Conservation (phyloP, 2,113 vertebrate species). For the Ahaetulla prasina region DNA sequence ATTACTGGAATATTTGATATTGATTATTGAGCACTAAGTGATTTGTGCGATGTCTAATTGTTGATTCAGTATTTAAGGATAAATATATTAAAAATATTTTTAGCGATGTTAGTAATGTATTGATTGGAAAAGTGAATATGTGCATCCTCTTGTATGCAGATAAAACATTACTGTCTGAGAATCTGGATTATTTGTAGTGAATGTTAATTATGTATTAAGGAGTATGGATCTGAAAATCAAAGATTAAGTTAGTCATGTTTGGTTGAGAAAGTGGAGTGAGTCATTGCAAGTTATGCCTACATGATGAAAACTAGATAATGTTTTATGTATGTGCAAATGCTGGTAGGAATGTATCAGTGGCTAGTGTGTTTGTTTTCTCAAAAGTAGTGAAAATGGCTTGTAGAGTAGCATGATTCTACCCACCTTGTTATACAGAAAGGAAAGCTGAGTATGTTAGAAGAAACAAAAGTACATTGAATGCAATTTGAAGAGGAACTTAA, state of each 20-base stretch:
- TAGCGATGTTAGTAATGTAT: background rate
- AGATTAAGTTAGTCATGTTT: background rate
- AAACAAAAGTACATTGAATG: background rate
- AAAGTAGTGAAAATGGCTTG: background rate
- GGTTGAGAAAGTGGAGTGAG: background rate
- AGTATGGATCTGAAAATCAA: background rate
- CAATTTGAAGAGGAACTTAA: background rate
- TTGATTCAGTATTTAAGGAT: background rate
- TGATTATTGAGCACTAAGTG: background rate
- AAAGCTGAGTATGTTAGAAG: background rate
- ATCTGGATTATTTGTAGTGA: background rate
- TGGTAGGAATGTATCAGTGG: background rate
- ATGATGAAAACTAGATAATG: background rate
- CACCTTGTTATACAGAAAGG: background rate
- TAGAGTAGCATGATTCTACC: background rate
- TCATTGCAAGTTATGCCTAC: background rate
- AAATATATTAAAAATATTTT: background rate
- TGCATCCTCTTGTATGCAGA: background rate
- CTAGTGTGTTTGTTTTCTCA: background rate
- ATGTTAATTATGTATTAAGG: background rate
- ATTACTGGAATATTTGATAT: background rate
- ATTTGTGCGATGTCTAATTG: background rate
- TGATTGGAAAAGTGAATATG: background rate
- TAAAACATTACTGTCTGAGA: background rate
- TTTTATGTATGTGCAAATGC: background rate